Evolutionary conservation across 35 echinoderm and acorn worm genomes (phyloP), one percentile per base, ranked within the genome.

Genomic region (Strongylocentrotus purpuratus): DNA sequence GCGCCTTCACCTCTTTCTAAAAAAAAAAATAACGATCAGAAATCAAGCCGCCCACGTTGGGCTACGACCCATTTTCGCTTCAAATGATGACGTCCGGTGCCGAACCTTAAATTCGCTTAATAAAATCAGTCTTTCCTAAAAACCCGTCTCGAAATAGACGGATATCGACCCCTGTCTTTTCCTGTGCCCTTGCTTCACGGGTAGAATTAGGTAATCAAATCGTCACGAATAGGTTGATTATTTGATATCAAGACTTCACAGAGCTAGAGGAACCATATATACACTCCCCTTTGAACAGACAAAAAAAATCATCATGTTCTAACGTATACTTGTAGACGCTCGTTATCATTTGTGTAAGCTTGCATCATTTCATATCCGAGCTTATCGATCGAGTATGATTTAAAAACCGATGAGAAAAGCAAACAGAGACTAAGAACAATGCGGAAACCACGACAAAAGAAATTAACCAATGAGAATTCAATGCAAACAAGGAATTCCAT

Each of bases 91-190:
- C 65, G 22, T 78, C 65, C 65, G 65, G 65, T 28, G 65, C 65
- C 22, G 65, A 78, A n/a, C 65, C 65, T 78, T 78, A 78, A 78
- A 78, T 78, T 28, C 65, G 20, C 65, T n/a, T 78, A 78, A 78
- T 78, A 28, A 78, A 78, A 78, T 78, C 65, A 78, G 65, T n/a
- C 65, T 78, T 78, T 78, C 65, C 65, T 78, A n/a, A 78, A 78
- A 78, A 78, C 25, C 25, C 28, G 22, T n/a, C 65, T 78, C 65
- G 65, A 78, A 78, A 78, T 78, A 78, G 65, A 78, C 65, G n/a
- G 65, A 78, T 78, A 78, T 78, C 65, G 65, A 78, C 65, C 65
- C 25, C 28, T 78, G 65, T 78, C 65, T 78, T 78, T 28, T 78
- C 65, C 65, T 78, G 65, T 78, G 65, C 65, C 65, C 20, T 78